Evolutionary conservation across 1,140 invertebrate genomes (phyloP), one percentile per base, ranked within the genome.

Genomic region (Papilio polytes): DNA sequence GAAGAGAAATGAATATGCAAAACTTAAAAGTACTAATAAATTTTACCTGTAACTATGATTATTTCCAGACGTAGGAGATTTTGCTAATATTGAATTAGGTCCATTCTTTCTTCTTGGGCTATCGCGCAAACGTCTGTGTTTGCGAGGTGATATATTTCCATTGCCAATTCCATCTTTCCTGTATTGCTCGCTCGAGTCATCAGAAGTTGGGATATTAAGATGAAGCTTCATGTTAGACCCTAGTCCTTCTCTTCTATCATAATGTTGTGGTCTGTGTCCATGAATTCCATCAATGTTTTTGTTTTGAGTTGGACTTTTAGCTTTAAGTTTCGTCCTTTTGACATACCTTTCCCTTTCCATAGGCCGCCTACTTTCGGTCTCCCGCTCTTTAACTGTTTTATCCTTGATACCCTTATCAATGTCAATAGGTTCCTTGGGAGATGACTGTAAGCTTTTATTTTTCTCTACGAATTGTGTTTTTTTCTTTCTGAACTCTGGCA

Each of bases 31-130:
- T 78, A 66, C 78, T 44, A 78, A 74, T 53, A 13, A 7, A 51
- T 26, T 70, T 74, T 86, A 94, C 94, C 92, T 92, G 83, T 95
- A 93, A 66, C 85, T 84, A 59, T 88, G 81, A 80, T 92, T 90
- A 83, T 88, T 91, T 81, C 86, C 93, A 20, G 88, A 86, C 48
- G 95, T 89, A 13, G 96, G 95, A 80, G 95, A 96, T 87, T 95
- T 95, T 8, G 92, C 89, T 80, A 81, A 85, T 82, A 88, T 91
- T 8, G 89, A 88, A 85, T 89, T 93, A 80, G 94, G 90, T 66
- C 95, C 93, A 7, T 96, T 96, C 91, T 97, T 97, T 85, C 96
- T 95, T 85, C 97, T 92, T 0, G 96, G 96, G 85, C 96, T 97
- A 70, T 97, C 97, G 80, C 97, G 94, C 10, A 96, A 94, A 78